phyloP scores from a whole-genome alignment of 2,113 vertebrate genomes.

The Pandion haliaetus region DNA sequence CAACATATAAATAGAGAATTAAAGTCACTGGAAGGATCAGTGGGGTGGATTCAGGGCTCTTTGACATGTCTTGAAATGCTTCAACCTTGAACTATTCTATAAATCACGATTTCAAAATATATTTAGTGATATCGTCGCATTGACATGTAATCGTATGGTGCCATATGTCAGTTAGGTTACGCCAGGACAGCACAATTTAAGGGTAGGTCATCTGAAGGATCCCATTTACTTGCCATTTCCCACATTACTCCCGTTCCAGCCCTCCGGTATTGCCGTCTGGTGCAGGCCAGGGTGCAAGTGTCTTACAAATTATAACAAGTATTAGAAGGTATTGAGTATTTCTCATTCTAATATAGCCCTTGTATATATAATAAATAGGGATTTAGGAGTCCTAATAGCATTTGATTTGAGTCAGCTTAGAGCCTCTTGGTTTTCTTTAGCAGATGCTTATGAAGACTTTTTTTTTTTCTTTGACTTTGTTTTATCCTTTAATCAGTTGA shows the following conservation, averaged over 20 bases:
- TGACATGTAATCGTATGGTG: rapidly evolving
- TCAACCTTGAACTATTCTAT: neutral
- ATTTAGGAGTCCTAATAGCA: neutral
- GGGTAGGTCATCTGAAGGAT: neutral
- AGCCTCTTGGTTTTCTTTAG: neutral
- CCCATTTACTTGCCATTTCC: neutral
- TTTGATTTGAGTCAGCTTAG: neutral
- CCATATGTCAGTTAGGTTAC: rapidly evolving
- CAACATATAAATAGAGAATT: neutral
- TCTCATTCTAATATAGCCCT: neutral
- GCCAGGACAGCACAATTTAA: too few species aligned
- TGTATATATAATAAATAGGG: neutral
- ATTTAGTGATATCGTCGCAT: rapidly evolving
- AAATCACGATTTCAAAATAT: neutral
- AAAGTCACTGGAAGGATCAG: neutral
- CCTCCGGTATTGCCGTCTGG: rapidly evolving
- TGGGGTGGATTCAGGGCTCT: neutral
- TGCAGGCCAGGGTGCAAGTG: neutral
- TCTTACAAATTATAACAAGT: neutral
- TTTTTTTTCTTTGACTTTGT: neutral
- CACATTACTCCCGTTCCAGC: rapidly evolving
- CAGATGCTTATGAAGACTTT: neutral
- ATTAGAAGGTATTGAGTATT: neutral
- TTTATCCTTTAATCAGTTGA: neutral
- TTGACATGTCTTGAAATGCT: neutral